phyloP scores from a whole-genome alignment of 2,113 vertebrate genomes.

The Xenopus borealis region DNA sequence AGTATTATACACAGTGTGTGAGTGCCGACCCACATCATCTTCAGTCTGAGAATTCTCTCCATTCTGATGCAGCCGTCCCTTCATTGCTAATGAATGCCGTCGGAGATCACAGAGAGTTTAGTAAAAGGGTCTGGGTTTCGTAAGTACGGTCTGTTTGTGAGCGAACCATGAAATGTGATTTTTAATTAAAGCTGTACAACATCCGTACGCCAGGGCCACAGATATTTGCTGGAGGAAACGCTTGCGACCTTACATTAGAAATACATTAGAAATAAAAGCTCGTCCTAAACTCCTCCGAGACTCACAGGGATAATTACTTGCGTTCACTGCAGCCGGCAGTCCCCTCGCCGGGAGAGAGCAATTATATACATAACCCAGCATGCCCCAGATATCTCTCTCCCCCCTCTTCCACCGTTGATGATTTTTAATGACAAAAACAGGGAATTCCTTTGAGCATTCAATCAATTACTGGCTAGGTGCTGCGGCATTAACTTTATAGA shows the following conservation, averaged over 20 bases:
- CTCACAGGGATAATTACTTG: neutral
- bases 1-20: too few relatives aligned
- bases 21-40: too few relatives aligned
- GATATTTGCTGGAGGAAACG: slow-evolving; percentile 3
- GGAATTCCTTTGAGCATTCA: neutral
- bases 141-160: neutral
- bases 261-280: neutral
- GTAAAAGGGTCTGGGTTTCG: neutral
- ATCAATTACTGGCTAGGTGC: neutral
- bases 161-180: neutral
- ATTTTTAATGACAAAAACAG: too few relatives aligned
- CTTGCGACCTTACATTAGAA: neutral
- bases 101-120: neutral
- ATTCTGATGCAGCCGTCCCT: too few relatives aligned
- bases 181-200: slow-evolving; percentile 2
- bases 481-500: neutral
- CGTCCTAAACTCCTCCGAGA: neutral
- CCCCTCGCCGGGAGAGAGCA: neutral
- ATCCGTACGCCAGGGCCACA: neutral
- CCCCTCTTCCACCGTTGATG: too few relatives aligned
- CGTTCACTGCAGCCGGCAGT: neutral
- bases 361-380: neutral
- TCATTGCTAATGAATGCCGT: too few relatives aligned
- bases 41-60: too few relatives aligned
- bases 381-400: neutral